Base-by-base conservation (phyloP, 1,140 invertebrate species). In the Habropoda laboriosa region DNA sequence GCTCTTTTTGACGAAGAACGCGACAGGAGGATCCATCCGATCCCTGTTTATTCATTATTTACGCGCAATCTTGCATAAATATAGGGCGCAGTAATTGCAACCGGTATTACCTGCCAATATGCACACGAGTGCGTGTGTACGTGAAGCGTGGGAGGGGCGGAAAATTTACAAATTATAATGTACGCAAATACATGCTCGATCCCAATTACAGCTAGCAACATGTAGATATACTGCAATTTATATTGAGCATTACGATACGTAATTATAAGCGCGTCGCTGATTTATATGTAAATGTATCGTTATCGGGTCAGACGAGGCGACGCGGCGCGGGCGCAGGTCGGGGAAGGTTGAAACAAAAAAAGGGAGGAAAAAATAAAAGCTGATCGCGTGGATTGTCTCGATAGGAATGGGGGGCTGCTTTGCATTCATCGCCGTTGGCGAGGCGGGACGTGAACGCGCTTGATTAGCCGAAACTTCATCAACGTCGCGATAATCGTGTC, bases 401-500 rank as follows among this genome's bases (percentile, higher is more conserved):
- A 16, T 40, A 60, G 27, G n/a, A n/a, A n/a, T n/a, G n/a, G 49
- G 10, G 45, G n/a, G 18, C 40, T 66, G 73, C 30, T 85, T 85
- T 85, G 58, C 66, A 72, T 85, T 81, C 73, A 68, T 58, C 49
- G 51, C 12, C 49, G 32, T 71, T 55, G 49, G 21, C 51, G 64
- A 66, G 45, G 27, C 51, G 63, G 38, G 61, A 64, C 40, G 32
- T 3, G 18, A 21, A 35, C 13, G 47, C 63, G 74, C 55, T 77
- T 73, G 66, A 81, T 85, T 79, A 74, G 53, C 55, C 74, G 77
- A 86, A 85, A 86, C 80, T 85, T 79, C 70, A 86, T 86, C 83
- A 86, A 82, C 71, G 74, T 79, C 83, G 74, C 63, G 61, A 85
- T 86, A 85, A 86, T 85, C 72, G 71, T 55, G 49, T 84, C 79